phyloP scores from a whole-genome alignment of 2,888 invertebrate genomes.

The Lasioglossum calceatum region DNA sequence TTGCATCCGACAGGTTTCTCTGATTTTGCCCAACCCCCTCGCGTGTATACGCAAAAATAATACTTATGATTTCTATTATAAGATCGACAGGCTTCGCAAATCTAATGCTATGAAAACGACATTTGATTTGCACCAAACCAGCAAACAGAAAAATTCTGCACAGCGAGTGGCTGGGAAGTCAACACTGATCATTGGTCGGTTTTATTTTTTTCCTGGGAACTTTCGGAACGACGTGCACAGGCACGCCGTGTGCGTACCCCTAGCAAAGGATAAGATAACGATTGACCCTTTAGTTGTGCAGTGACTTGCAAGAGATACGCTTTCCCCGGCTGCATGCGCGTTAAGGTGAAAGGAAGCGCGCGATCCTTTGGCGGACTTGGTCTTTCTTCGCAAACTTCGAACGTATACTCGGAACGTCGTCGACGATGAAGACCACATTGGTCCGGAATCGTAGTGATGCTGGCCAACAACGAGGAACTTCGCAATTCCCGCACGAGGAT shows the following conservation, averaged over 20 bases:
- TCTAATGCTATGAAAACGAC: background rate
- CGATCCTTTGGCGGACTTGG: constrained; percentile 72
- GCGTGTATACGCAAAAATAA: background rate
- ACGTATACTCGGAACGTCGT: constrained; percentile 77
- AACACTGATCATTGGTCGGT: constrained; percentile 35
- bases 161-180: background rate
- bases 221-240: constrained; percentile 65
- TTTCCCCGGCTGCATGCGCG: constrained; percentile 77
- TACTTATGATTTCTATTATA: background rate
- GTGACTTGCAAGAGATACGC: constrained; percentile 79
- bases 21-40: background rate
- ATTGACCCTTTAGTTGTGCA: constrained; percentile 77
- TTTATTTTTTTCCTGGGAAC: constrained; percentile 31
- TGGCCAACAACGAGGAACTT: constrained; percentile 67
- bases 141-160: background rate
- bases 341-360: constrained; percentile 77
- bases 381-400: constrained; percentile 78
- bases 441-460: constrained; percentile 75
- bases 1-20: background rate
- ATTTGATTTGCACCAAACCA: background rate
- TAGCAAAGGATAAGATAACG: constrained; percentile 78
- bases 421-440: constrained; percentile 79
- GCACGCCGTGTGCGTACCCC: constrained; percentile 77
- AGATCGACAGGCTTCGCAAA: background rate
- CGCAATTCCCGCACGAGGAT: constrained; percentile 77